Evolutionary conservation across 2,113 vertebrate species (phyloP).

Genomic region (Nibea coibor): DNA sequence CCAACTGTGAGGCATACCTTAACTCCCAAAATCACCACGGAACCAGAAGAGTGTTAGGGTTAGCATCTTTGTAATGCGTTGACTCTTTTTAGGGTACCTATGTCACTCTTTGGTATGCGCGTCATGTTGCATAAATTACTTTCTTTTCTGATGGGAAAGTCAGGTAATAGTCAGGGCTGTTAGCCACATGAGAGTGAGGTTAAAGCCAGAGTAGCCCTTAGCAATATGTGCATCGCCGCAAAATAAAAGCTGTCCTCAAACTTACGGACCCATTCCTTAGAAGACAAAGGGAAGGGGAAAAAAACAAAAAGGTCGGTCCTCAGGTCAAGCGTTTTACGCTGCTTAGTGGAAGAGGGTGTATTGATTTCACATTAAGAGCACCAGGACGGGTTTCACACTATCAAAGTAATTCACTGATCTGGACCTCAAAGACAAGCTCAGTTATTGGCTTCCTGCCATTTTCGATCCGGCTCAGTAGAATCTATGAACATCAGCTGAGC

Average conservation of each 20-base stretch:
- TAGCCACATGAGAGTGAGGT: no score
- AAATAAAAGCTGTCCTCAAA: conserved; percentile 59
- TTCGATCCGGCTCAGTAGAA: conserved; percentile 85
- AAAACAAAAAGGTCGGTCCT: conserved; percentile 65
- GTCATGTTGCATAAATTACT: neutral
- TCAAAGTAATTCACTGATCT: conserved; percentile 91
- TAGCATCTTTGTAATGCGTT: neutral
- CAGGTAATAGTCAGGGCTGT: no score
- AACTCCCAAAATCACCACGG: neutral
- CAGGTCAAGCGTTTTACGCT: conserved; percentile 87
- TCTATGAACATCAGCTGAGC: conserved; percentile 86
- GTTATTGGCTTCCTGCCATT: conserved; percentile 93
- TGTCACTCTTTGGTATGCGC: neutral
- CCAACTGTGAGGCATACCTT: neutral
- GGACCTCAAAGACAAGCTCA: conserved; percentile 84
- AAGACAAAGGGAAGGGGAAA: conserved; percentile 16
- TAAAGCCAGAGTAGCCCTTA: neutral
- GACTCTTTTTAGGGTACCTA: no score
- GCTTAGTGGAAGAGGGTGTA: conserved; percentile 83
- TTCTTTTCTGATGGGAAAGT: no score
- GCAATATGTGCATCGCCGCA: neutral
- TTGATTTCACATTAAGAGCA: conserved; percentile 95
- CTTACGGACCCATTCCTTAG: conserved; percentile 38
- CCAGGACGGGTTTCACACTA: conserved; percentile 72
- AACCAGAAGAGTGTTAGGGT: neutral